Conservation (phyloP, 2,888 invertebrate genomes). For the Tipula confusa region DNA sequence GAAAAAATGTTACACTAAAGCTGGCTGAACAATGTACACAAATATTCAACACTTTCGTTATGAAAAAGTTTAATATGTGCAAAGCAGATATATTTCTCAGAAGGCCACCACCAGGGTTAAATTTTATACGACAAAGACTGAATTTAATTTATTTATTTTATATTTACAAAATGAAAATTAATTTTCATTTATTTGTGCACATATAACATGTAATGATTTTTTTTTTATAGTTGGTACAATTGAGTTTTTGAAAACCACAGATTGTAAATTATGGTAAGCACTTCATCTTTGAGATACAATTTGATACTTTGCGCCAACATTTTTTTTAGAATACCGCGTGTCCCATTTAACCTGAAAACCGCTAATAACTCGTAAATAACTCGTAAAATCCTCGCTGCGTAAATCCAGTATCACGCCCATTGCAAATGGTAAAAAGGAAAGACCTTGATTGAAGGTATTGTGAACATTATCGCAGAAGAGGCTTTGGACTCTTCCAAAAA, state of each 20-base stretch:
- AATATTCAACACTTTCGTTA: background rate
- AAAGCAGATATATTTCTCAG: background rate
- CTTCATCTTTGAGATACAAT: background rate
- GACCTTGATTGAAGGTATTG: too few species aligned
- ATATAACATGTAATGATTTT: background rate
- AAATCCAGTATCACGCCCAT: too few species aligned
- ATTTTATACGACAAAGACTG: background rate
- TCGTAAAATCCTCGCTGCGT: too few species aligned
- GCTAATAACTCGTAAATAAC: too few species aligned
- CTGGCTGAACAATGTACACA: background rate
- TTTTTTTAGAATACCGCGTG: background rate
- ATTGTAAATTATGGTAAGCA: background rate
- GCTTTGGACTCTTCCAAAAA: too few species aligned
- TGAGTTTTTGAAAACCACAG: background rate
- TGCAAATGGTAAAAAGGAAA: too few species aligned
- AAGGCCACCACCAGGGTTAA: background rate
- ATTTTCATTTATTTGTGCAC: background rate
- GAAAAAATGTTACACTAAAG: background rate
- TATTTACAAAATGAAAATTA: background rate
- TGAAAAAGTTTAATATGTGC: background rate
- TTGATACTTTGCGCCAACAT: background rate
- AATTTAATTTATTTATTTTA: background rate
- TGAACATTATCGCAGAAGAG: too few species aligned
- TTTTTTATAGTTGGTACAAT: background rate
- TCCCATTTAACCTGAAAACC: too few species aligned